A percentile compares a stretch with the other conserved stretches of the same genome.
Evolutionary conservation across 2,797 vertebrate species (phyloP).

Genomic region (Momotus momota): DNA sequence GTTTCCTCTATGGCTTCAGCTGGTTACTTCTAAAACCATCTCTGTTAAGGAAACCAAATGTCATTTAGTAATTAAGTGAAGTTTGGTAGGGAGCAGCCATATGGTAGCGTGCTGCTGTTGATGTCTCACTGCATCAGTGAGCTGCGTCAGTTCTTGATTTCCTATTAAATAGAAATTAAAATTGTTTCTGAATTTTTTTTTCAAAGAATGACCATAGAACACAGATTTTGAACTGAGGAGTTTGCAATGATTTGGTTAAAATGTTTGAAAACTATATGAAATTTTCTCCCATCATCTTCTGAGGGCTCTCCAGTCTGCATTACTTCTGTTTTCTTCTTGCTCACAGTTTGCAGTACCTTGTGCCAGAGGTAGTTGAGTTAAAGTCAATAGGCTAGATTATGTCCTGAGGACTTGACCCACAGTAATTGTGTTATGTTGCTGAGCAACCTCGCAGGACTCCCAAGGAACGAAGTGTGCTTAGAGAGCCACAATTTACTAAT

Average conservation of each 20-base stretch:
- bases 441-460: background rate
- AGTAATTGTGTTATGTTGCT: conserved; percentile 52
- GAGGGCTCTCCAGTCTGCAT: background rate
- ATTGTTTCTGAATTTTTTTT: background rate
- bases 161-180: background rate
- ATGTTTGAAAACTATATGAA: background rate
- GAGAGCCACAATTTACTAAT: background rate
- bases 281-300: background rate
- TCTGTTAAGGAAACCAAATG: background rate
- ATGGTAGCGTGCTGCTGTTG: background rate
- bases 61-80: background rate
- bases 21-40: background rate
- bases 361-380: conserved; percentile 13
- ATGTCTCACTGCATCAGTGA: background rate
- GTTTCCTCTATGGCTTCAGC: background rate
- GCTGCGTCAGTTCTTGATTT: background rate
- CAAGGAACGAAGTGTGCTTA: conserved; percentile 24
- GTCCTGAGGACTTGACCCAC: conserved; percentile 54
- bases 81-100: background rate
- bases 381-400: conserved; percentile 62
- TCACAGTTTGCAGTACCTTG: conserved; percentile 28
- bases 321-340: conserved; percentile 12
- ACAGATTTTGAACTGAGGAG: background rate
- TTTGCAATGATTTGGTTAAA: background rate
- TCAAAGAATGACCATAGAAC: background rate